These are phyloP conservation scores for Hylaeus anthracinus DNA, from an alignment of 1,140 invertebrate genomes.

Conservation along the genomic window DNA sequence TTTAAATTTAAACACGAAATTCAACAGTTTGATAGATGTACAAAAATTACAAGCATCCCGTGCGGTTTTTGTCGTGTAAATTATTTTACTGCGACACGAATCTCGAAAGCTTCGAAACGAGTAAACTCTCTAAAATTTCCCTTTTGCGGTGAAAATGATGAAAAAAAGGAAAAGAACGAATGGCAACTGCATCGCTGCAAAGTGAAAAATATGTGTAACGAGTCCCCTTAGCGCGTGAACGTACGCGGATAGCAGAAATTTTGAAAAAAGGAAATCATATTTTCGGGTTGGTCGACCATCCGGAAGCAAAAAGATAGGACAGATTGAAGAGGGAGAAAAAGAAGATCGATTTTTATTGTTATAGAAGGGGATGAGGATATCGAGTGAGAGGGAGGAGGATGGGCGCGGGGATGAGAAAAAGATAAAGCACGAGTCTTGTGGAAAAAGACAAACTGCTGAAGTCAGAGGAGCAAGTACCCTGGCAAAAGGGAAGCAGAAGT, in stretches of 20 bases:
- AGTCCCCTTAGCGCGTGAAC: not conserved
- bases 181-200: not conserved
- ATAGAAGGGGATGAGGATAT: not conserved
- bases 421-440: constrained; percentile 16
- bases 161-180: not conserved
- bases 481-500: constrained; percentile 42
- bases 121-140: no score
- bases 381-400: constrained; percentile 18
- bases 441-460: constrained; percentile 28
- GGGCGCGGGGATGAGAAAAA: constrained; percentile 18
- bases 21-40: no score
- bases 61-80: no score
- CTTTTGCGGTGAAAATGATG: no score
- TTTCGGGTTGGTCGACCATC: no score
- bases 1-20: no score
- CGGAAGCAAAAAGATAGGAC: not conserved
- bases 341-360: not conserved
- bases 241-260: not conserved
- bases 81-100: no score
- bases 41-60: no score
- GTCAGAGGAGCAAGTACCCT: constrained; percentile 39
- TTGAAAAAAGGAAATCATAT: not conserved
- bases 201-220: not conserved
- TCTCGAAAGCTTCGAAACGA: no score
- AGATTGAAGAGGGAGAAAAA: no score